Conservation (phyloP, 2,113 vertebrate species). For the Romanogobio albipinnatus region DNA sequence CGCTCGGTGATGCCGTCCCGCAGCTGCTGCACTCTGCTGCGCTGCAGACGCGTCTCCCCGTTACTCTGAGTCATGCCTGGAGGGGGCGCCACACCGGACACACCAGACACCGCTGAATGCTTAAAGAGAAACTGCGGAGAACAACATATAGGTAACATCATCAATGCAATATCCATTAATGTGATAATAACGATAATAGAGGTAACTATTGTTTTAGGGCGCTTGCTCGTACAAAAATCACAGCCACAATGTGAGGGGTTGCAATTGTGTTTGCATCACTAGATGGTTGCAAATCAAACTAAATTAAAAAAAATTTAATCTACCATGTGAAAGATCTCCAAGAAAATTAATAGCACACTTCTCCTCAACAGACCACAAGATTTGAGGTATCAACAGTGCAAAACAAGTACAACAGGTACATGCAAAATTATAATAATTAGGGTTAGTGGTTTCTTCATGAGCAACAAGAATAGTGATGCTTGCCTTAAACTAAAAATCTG, state of each 20-base stretch:
- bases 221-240: background rate
- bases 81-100: background rate
- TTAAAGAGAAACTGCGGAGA: background rate
- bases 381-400: background rate
- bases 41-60: slow-evolving; percentile 80
- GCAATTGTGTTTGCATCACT: background rate
- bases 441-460: background rate
- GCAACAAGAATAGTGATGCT: background rate
- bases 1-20: slow-evolving; percentile 83
- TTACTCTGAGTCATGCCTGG: slow-evolving; percentile 85
- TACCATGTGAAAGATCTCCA: background rate
- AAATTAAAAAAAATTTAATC: background rate
- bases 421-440: background rate
- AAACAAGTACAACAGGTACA: background rate
- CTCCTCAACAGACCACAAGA: background rate
- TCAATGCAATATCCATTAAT: background rate
- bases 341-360: background rate
- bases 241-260: background rate
- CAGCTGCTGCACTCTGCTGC: slow-evolving; percentile 83
- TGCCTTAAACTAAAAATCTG: background rate
- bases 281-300: background rate
- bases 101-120: background rate
- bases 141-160: background rate
- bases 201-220: too few species aligned
- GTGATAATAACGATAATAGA: too few species aligned